Conservation (phyloP, 2,797 vertebrate genomes). For the Labroides dimidiatus region DNA sequence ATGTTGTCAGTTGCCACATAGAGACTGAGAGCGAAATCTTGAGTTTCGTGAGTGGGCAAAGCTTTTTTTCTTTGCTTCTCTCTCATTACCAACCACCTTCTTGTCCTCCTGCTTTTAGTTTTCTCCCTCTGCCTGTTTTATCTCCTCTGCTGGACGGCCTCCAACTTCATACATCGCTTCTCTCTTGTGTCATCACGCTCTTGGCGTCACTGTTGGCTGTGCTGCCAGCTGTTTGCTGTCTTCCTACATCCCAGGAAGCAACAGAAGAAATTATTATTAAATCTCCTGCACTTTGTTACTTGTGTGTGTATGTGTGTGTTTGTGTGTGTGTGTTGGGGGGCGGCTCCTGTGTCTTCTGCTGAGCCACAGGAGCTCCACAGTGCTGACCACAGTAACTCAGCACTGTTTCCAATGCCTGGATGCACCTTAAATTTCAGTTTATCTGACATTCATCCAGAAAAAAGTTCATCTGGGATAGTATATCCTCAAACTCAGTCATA, state of each 20-base stretch:
- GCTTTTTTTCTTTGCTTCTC: slow-evolving; percentile 18
- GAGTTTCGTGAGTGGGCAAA: slow-evolving; percentile 18
- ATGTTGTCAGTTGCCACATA: slow-evolving; percentile 38
- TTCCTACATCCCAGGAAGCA: slow-evolving; percentile 65
- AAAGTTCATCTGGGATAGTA: slow-evolving; percentile 1
- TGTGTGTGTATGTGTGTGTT: not conserved
- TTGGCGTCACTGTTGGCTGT: slow-evolving; percentile 49
- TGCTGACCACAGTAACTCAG: slow-evolving; percentile 52
- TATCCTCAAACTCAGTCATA: slow-evolving; percentile 17
- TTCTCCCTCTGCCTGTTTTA: slow-evolving; percentile 39
- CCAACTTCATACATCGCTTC: slow-evolving; percentile 27
- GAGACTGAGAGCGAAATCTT: slow-evolving; percentile 34
- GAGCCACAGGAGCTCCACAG: slow-evolving; percentile 33
- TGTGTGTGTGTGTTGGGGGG: slow-evolving; percentile 7
- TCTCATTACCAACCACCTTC: slow-evolving; percentile 23
- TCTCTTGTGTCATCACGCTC: slow-evolving; percentile 44
- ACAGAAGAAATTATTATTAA: slow-evolving; percentile 68
- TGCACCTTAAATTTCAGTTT: slow-evolving; percentile 16
- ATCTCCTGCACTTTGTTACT: slow-evolving; percentile 39
- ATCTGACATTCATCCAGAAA: slow-evolving; percentile 9
- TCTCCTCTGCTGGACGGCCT: slow-evolving; percentile 21
- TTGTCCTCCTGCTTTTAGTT: not conserved
- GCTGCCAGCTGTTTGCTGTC: slow-evolving; percentile 76
- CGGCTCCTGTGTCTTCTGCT: slow-evolving; percentile 39
- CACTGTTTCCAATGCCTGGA: slow-evolving; percentile 11